Percentiles rank a stretch among this genome's conserved stretches.
These are phyloP conservation scores for Marronus borbonicus DNA, from an alignment of 2,888 invertebrate genomes.

Conservation along the genomic window DNA sequence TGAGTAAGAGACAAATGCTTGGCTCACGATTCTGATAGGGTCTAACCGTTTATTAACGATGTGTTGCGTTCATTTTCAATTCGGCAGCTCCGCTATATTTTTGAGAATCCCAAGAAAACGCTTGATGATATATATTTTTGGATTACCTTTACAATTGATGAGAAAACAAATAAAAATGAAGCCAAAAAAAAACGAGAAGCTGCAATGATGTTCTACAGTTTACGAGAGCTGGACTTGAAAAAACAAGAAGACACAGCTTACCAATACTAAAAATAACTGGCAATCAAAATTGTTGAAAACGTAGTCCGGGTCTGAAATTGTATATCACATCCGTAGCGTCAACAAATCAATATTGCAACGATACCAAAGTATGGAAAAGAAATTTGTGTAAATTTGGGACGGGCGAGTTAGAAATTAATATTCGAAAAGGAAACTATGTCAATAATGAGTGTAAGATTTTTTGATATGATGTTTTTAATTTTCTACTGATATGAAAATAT, in stretches of 20 bases:
- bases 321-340: too few species aligned
- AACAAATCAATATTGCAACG: neutral
- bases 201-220: neutral
- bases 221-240: too few species aligned
- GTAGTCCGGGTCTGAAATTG: too few species aligned
- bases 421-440: slow-evolving; percentile 2
- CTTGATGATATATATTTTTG: slow-evolving; percentile 36
- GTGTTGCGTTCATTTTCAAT: neutral
- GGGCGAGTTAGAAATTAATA: neutral
- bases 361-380: neutral
- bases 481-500: neutral
- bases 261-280: too few species aligned
- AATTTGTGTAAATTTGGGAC: neutral
- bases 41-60: neutral
- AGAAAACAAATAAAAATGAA: neutral
- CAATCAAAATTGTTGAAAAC: too few species aligned
- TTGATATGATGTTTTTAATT: slow-evolving; percentile 28
- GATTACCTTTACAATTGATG: slow-evolving; percentile 42
- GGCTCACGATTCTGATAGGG: neutral
- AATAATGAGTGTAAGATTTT: slow-evolving; percentile 38
- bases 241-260: too few species aligned
- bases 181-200: neutral
- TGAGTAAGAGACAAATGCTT: neutral
- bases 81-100: slow-evolving; percentile 20
- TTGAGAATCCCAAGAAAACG: slow-evolving; percentile 18